A percentile compares a stretch with the other conserved stretches of the same genome.
Evolutionary conservation across 1,140 invertebrate species (phyloP).

Genomic region (Patella vulgata): DNA sequence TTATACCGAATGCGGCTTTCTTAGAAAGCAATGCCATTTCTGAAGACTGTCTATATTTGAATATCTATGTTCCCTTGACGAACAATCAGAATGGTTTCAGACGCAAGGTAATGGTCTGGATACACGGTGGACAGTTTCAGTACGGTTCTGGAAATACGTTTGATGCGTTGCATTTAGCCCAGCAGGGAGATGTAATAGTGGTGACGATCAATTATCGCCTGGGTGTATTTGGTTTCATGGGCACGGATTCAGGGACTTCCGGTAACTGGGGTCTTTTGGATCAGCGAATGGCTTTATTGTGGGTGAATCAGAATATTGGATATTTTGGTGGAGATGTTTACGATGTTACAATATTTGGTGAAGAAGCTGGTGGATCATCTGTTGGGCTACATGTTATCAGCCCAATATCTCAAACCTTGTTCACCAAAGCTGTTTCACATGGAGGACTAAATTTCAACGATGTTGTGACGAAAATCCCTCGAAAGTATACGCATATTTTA

Average conservation of each 20-base stretch:
- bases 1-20: too few species aligned
- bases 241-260: background rate
- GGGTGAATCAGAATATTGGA: constrained; percentile 66
- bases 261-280: constrained; percentile 30
- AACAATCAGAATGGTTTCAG: too few species aligned
- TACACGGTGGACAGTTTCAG: constrained; percentile 9
- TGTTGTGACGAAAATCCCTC: too few species aligned
- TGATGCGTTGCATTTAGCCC: constrained; percentile 1
- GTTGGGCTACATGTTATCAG: constrained; percentile 26
- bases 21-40: constrained; percentile 41
- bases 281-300: constrained; percentile 66
- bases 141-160: constrained; percentile 5
- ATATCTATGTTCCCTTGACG: too few species aligned
- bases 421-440: background rate
- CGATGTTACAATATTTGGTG: constrained; percentile 51
- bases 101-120: constrained; percentile 14
- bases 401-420: constrained; percentile 18
- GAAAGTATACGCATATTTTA: too few species aligned
- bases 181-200: constrained; percentile 6
- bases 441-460: too few species aligned
- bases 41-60: too few species aligned
- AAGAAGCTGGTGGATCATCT: constrained; percentile 22
- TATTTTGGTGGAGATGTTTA: constrained; percentile 54
- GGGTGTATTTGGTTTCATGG: constrained; percentile 8
- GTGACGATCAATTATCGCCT: constrained; percentile 22